A percentile compares a stretch with the other conserved stretches of the same genome.
These are phyloP conservation scores for Polymixis flavicincta DNA, from an alignment of 2,888 invertebrate genomes.

Conservation along the genomic window DNA sequence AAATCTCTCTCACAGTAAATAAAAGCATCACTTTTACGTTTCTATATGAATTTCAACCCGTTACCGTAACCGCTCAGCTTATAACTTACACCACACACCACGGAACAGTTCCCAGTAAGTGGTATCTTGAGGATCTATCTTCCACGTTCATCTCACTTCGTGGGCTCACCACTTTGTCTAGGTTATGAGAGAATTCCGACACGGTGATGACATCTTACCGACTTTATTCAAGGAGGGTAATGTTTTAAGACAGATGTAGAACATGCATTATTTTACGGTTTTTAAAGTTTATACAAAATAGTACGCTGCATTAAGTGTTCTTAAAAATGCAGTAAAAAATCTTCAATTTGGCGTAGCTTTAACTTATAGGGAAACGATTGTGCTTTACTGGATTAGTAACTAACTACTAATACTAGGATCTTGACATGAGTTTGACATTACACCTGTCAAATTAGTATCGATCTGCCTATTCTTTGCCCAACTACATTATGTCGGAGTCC, in stretches of 20 bases:
- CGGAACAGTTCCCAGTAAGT: slow-evolving; percentile 83
- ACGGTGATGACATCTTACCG: slow-evolving; percentile 62
- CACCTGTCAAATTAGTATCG: no score
- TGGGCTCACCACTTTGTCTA: slow-evolving; percentile 76
- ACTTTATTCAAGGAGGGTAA: slow-evolving; percentile 38
- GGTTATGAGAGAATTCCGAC: slow-evolving; percentile 76
- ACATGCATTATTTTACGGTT: background rate
- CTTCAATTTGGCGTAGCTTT: background rate
- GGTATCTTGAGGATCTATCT: slow-evolving; percentile 84
- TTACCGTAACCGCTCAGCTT: slow-evolving; percentile 59
- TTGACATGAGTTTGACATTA: no score
- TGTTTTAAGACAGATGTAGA: slow-evolving; percentile 20
- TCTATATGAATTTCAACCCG: background rate
- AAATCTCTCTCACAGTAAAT: background rate
- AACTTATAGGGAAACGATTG: no score
- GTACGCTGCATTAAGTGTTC: background rate
- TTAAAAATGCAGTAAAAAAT: background rate
- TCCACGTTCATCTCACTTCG: slow-evolving; percentile 87
- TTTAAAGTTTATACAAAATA: no score
- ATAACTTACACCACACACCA: slow-evolving; percentile 55
- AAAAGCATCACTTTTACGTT: background rate
- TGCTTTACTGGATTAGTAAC: no score
- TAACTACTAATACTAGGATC: no score
- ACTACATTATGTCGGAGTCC: no score
- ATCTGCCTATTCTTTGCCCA: no score